These are phyloP conservation scores for Rhamnusium bicolor DNA, from an alignment of 2,888 invertebrate species.

Conservation along the genomic window DNA sequence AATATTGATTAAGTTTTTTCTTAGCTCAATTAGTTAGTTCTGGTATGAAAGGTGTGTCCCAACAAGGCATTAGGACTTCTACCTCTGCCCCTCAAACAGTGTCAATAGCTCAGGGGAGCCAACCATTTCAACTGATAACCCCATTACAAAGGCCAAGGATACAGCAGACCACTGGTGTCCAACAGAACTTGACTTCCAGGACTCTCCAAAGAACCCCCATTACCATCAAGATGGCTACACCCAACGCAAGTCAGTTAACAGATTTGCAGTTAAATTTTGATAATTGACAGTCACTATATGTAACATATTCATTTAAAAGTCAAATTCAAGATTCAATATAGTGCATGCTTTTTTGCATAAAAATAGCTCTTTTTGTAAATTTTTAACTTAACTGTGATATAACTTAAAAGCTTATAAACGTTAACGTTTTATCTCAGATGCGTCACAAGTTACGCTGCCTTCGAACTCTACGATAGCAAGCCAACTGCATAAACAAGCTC, in stretches of 20 bases:
- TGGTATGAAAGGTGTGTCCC: constrained; percentile 75
- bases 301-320: constrained; percentile 38
- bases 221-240: constrained; percentile 69
- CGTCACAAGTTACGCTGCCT: constrained; percentile 62
- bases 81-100: constrained; percentile 63
- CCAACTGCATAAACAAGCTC: constrained; percentile 67
- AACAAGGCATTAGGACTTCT: constrained; percentile 63
- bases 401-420: constrained; percentile 40
- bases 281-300: constrained; percentile 56
- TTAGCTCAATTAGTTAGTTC: constrained; percentile 78
- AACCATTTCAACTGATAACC: constrained; percentile 67
- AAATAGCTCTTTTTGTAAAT: constrained; percentile 30
- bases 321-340: constrained; percentile 34
- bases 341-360: constrained; percentile 53
- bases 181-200: constrained; percentile 61
- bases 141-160: constrained; percentile 66
- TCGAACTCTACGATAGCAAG: constrained; percentile 59
- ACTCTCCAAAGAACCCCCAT: constrained; percentile 68
- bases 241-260: constrained; percentile 70
- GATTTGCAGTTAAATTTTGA: constrained; percentile 68
- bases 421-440: constrained; percentile 62
- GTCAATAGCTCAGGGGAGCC: constrained; percentile 63
- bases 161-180: constrained; percentile 58
- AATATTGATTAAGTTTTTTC: constrained; percentile 11
- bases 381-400: constrained; percentile 54